phyloP scores from a whole-genome alignment of 2,888 invertebrate genomes.

The Epirrhoe alternata region DNA sequence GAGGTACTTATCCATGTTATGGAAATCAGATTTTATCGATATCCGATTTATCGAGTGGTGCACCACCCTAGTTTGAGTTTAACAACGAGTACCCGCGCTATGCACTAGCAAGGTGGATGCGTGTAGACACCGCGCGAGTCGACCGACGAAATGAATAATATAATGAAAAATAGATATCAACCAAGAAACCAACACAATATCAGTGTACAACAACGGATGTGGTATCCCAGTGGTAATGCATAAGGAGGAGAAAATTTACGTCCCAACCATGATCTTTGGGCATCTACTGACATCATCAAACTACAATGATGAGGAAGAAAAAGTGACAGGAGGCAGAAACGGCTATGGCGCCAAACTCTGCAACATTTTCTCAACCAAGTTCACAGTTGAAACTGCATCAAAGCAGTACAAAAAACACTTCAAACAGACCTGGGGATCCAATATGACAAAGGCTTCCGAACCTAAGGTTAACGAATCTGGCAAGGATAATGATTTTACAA shows the following conservation, averaged over 20 bases:
- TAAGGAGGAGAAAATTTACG: slow-evolving; percentile 99
- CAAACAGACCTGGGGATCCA: slow-evolving; percentile 98
- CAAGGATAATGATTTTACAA: slow-evolving; percentile 93
- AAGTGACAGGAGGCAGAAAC: slow-evolving; percentile 98
- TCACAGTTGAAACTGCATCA: slow-evolving; percentile 97
- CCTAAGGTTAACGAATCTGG: slow-evolving; percentile 91
- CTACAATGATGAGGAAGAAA: slow-evolving; percentile 98
- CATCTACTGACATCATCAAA: slow-evolving; percentile 99
- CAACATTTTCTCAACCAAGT: slow-evolving; percentile 98
- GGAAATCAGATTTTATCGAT: too few relatives aligned
- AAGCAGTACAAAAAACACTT: slow-evolving; percentile 94
- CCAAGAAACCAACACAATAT: slow-evolving; percentile 93
- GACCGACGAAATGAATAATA: too few relatives aligned
- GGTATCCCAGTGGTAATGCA: slow-evolving; percentile 99
- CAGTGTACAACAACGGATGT: slow-evolving; percentile 98
- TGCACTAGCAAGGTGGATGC: too few relatives aligned
- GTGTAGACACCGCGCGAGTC: too few relatives aligned
- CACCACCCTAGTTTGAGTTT: too few relatives aligned
- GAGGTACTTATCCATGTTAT: too few relatives aligned
- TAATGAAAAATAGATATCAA: slow-evolving; percentile 97
- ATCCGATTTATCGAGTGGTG: too few relatives aligned
- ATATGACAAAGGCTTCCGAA: slow-evolving; percentile 97
- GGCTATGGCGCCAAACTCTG: slow-evolving; percentile 99
- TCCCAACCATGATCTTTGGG: slow-evolving; percentile 99
- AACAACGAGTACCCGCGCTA: too few relatives aligned